Evolutionary conservation across 2,113 vertebrate species (phyloP).

Genomic region (Colossoma macropomum): DNA sequence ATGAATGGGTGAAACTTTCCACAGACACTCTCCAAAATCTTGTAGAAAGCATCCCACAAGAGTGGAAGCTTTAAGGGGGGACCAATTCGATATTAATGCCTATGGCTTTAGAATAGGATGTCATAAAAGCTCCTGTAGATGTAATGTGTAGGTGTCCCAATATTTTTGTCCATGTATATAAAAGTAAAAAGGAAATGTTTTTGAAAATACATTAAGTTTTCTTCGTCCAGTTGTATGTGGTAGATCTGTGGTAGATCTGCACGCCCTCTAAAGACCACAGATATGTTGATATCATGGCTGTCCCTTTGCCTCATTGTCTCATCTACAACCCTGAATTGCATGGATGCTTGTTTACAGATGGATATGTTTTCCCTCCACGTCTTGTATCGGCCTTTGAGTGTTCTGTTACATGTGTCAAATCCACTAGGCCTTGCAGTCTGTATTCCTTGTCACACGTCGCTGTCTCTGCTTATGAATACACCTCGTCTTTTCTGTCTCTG

Average conservation of each 20-base stretch:
- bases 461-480: not conserved
- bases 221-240: too few species aligned
- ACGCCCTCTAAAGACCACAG: not conserved
- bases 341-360: not conserved
- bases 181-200: too few species aligned
- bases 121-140: too few species aligned
- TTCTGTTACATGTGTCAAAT: slow-evolving; percentile 4
- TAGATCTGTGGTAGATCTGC: not conserved
- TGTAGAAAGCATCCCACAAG: too few species aligned
- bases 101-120: too few species aligned
- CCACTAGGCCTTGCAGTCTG: not conserved
- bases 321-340: not conserved
- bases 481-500: not conserved
- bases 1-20: too few species aligned
- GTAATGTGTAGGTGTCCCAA: too few species aligned
- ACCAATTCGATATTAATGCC: too few species aligned
- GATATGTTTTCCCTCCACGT: not conserved
- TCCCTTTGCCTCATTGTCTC: not conserved
- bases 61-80: too few species aligned
- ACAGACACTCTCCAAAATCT: too few species aligned
- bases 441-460: not conserved
- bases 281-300: not conserved
- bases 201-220: too few species aligned
- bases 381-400: not conserved
- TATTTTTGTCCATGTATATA: too few species aligned